Conservation (phyloP, 2,797 vertebrate species). For the Harpagifer antarcticus region DNA sequence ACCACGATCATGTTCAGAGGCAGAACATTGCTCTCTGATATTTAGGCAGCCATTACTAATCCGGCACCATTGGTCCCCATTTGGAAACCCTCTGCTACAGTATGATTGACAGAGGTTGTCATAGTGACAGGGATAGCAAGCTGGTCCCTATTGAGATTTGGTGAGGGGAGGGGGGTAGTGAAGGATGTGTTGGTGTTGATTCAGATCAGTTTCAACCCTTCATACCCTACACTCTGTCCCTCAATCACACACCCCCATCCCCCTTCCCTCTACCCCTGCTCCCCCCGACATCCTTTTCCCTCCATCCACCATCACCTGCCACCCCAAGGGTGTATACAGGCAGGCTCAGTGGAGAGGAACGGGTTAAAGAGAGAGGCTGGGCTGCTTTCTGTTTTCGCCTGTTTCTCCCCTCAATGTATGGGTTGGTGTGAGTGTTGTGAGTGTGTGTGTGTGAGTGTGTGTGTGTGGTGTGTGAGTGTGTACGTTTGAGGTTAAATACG, state of each 20-base stretch:
- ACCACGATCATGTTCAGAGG: slow-evolving; percentile 1
- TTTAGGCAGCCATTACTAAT: slow-evolving; percentile 57
- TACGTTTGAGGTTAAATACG: slow-evolving; percentile 95
- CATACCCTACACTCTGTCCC: slow-evolving; percentile 62
- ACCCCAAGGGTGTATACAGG: slow-evolving; percentile 79
- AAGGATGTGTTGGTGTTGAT: slow-evolving; percentile 78
- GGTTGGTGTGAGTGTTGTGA: too few relatives aligned
- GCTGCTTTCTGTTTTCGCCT: too few relatives aligned
- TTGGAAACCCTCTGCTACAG: slow-evolving; percentile 54
- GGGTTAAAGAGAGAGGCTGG: slow-evolving; percentile 91
- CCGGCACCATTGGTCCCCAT: slow-evolving; percentile 43
- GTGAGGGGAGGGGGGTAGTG: slow-evolving; percentile 12
- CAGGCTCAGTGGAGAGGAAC: slow-evolving; percentile 87
- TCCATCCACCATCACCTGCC: slow-evolving; percentile 82
- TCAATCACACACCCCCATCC: slow-evolving; percentile 56
- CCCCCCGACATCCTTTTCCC: slow-evolving; percentile 62
- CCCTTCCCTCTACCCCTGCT: slow-evolving; percentile 14
- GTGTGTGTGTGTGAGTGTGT: too few relatives aligned
- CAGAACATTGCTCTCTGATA: slow-evolving; percentile 35
- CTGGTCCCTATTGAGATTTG: slow-evolving; percentile 75
- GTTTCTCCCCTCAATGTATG: too few relatives aligned
- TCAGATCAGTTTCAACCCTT: slow-evolving; percentile 81
- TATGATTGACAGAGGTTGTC: slow-evolving; percentile 83
- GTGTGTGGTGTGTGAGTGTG: slow-evolving; percentile 33
- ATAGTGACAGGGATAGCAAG: slow-evolving; percentile 76